Evolutionary conservation across 2,797 vertebrate species (phyloP), one percentile per base, ranked within the genome.

Genomic region (Halcyon smyrnensis): DNA sequence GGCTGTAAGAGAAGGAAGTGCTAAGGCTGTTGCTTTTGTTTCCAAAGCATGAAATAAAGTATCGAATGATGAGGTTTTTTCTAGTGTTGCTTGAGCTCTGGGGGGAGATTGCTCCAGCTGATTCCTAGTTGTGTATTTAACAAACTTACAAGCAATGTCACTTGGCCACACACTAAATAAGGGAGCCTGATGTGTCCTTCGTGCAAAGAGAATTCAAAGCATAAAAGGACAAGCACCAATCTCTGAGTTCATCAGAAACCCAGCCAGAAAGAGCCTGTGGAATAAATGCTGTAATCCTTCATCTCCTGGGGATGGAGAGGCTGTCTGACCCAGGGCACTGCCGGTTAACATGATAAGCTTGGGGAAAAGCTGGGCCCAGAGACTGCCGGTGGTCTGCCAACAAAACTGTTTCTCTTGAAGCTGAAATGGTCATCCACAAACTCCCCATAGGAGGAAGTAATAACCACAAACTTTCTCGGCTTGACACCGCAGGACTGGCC

Each of bases 21-120:
- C 78, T 93, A 75, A 92, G 23, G 65, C 74, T 84, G 83, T 79
- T 94, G 86, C 85, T 91, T 83, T 84, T 84, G 80, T 95, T 95
- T 94, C 90, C 74, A 87, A 84, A 90, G 75, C 70, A 75, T 77
- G 90, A 97, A 95, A 76, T 90, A 89, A 84, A 51, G 71, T 92
- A 83, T 82, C 94, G 92, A 96, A 97, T 93, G 95, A 93, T 85
- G 84, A 95, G 67, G 67, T 25, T 95, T 90, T 87, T 10, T 46
- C 86, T 87, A 48, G 30, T 37, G 18, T 80, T 89, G 81, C 92
- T 89, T 83, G 84, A 87, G 84, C 28, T 90, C 34, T 90, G 67
- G 46, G 86, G 68, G 88, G 68, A 85, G 91, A 91, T 92, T 97
- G 92, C 90, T 96, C 85, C 92, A 95, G 89, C 78, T 77, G 64